These are phyloP conservation scores for Scrobipalpa atriplicella DNA, from an alignment of 2,888 invertebrate species.

Conservation along the genomic window DNA sequence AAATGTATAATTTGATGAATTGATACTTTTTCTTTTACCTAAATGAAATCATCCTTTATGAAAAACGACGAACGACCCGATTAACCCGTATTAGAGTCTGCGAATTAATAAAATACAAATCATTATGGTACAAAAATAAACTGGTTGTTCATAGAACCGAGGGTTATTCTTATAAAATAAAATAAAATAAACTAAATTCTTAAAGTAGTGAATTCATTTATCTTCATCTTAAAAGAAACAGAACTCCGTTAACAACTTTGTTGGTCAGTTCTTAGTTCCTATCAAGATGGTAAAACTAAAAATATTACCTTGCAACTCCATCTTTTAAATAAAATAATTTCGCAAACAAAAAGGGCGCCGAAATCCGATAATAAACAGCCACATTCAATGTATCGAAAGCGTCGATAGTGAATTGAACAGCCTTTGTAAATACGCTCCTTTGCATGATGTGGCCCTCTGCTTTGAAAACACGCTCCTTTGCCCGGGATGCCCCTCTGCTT, in stretches of 20 bases:
- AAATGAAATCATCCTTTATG: no score
- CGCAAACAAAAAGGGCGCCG: not conserved
- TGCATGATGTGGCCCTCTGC: conserved; percentile 14
- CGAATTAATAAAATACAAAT: no score
- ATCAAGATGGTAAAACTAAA: not conserved
- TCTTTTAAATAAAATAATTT: not conserved
- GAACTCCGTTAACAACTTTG: not conserved
- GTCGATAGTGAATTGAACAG: conserved; percentile 43
- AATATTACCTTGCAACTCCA: not conserved
- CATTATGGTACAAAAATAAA: no score
- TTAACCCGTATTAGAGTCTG: no score
- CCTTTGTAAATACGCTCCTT: conserved; percentile 39
- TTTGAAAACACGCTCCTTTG: conserved; percentile 38
- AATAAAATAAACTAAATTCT: not conserved
- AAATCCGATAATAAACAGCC: conserved; percentile 9
- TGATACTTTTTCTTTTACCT: no score
- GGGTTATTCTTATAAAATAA: not conserved
- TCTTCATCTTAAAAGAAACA: not conserved
- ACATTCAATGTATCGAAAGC: conserved; percentile 37
- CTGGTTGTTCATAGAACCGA: no score
- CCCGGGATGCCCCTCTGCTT: conserved; percentile 44
- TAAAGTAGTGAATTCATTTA: not conserved
- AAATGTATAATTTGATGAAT: no score
- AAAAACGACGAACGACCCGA: no score
- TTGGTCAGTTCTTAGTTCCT: not conserved